Base-by-base conservation (phyloP, 2,797 vertebrate species). In the Helarctos malayanus region DNA sequence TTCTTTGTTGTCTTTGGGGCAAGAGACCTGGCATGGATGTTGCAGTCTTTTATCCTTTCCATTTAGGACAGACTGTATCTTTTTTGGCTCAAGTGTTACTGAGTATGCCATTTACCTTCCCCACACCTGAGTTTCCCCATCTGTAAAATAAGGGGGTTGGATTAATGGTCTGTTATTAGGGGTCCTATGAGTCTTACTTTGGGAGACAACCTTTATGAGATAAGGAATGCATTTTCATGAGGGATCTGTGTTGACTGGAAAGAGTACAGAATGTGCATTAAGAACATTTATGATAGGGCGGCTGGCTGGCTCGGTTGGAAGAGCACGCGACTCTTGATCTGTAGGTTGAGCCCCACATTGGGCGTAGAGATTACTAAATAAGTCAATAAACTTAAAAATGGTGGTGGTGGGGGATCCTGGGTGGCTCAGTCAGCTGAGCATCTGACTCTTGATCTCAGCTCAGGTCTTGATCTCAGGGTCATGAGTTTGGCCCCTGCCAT, bases 191-290 rank as follows among this genome's bases (percentile, higher is more conserved):
- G 14, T 59, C 19, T 71, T 94, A 63, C 23, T 69, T 41, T 92
- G 27, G 84, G 68, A 89, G 41, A 23, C 35, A 95, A 91, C 4
- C 25, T 84, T 84, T 71, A 27, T 75, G 54, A 68, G 29, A 93
- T 73, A 41, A 76, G 49, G 69, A 57, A 69, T n/a, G 65, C 8
- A 80, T 93, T 96, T 88, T 91, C 59, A 85, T 6, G 12, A 89
- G 45, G 25, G 7, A 71, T 45, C 45, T 80, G 16, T 63, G 52
- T 95, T 91, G 29, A 61, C 47, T 76, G 13, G 32, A 86, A 89
- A 96, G 45, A 94, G 79, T 56, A 68, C 8, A 76, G 59, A 52
- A 45, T 56, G 49, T 41, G 71, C 45, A 57, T 5, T 61, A 85
- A 57, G 83, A 83, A 89, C 45, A 63, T 80, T n/a, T 87, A 69